Base-by-base conservation (phyloP, 2,797 vertebrate species). In the Chlorospingus flavigularis region DNA sequence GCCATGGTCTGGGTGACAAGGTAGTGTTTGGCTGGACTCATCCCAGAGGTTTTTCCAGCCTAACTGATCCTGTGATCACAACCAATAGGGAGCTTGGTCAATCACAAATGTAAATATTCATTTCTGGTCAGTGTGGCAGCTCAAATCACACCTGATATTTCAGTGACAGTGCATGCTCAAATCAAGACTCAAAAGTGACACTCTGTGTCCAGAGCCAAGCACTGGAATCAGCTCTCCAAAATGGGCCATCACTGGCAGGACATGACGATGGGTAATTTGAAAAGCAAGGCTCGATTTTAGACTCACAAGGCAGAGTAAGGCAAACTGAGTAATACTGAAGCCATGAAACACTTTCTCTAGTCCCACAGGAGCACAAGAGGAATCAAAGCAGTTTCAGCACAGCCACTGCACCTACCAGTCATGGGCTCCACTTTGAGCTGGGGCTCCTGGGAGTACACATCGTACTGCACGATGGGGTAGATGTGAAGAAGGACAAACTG, bases 401-500 rank as follows among this genome's bases (percentile, higher is more conserved):
- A 73, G 51, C 35, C 77, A 28, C 23, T 86, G 70, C 11, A 97
- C 98, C 95, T 96, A 99, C 99, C 99, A 96, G 98, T 98, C 95
- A 99, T 97, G 1, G 99, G 99, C 93, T 99, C 98, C 96, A 99
- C 99, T 6, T 97, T 99, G 83, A 99, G 98, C 97, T 99, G 99
- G 15, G 99, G 99, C 97, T 99, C 99, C 98, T 99, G 99, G 86
- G 99, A 99, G 93, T 99, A 99, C 23, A 99, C 99, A 37, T 99
- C 98, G 21, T 99, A 99, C 94, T 99, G 99, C 92, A 98, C 98
- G 4, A 98, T 98, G 3, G 99, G 99, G 95, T 99, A 99, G 90
- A 99, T 98, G 79, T 99, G 99, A 26, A 99, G 98, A 55, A 99
- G 98, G 40, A 99, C 98, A 82, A 99, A 99, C 96, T 99, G 98